Evolutionary conservation across 2,113 vertebrate species (phyloP).

Genomic region (Forbesichthys papilliferus): DNA sequence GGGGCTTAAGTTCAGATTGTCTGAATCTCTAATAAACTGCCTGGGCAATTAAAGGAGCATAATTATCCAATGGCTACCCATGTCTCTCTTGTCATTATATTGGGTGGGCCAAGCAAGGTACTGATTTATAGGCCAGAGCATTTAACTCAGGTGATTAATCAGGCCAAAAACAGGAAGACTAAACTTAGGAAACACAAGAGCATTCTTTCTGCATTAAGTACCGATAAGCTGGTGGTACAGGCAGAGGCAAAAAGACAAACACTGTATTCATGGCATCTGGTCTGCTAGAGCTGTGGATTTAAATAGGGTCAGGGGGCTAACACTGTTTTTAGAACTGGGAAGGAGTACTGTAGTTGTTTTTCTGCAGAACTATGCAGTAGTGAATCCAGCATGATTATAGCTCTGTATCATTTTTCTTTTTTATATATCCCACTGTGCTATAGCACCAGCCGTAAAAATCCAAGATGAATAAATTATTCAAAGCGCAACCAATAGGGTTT

Average conservation of each 20-base stretch:
- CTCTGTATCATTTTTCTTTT: constrained; percentile 27
- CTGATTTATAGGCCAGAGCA: constrained; percentile 58
- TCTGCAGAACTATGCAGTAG: too few relatives aligned
- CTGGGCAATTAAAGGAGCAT: constrained; percentile 63
- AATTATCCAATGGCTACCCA: constrained; percentile 44
- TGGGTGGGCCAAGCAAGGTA: constrained; percentile 38
- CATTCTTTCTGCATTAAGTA: constrained; percentile 46
- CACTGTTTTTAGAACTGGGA: too few relatives aligned
- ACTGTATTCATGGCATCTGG: too few relatives aligned
- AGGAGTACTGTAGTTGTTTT: too few relatives aligned
- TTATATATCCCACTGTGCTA: constrained; percentile 39
- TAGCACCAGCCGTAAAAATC: constrained; percentile 19
- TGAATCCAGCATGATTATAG: constrained; percentile 15
- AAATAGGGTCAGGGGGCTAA: too few relatives aligned
- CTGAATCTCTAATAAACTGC: constrained; percentile 59
- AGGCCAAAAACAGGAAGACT: constrained; percentile 12
- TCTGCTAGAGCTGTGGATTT: too few relatives aligned
- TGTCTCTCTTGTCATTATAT: constrained; percentile 59
- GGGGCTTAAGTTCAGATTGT: constrained; percentile 40
- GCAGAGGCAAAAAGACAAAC: neutral
- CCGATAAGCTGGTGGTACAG: constrained; percentile 26
- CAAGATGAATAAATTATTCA: constrained; percentile 58
- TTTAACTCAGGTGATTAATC: constrained; percentile 64
- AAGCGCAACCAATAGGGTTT: constrained; percentile 36
- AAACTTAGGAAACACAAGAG: constrained; percentile 40